Conservation (phyloP, 2,888 invertebrate genomes). For the Actias luna region DNA sequence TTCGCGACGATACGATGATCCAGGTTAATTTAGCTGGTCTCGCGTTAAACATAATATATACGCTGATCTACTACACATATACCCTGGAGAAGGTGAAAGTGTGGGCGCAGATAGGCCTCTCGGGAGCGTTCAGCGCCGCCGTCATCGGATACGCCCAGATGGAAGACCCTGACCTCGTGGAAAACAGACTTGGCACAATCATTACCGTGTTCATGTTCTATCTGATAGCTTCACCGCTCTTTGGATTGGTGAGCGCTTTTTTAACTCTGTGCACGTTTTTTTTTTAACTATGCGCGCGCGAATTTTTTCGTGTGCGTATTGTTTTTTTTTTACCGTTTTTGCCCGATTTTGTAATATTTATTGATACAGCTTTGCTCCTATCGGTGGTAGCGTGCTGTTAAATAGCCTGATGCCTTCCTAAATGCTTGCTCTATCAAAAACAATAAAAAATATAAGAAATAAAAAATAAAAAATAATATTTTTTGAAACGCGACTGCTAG, state of each 20-base stretch:
- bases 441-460: no score
- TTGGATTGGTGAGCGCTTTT: slow-evolving; percentile 82
- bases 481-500: no score
- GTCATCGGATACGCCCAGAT: slow-evolving; percentile 84
- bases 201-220: slow-evolving; percentile 85
- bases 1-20: slow-evolving; percentile 89
- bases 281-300: no score
- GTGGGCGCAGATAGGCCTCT: slow-evolving; percentile 81
- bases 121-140: slow-evolving; percentile 79
- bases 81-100: slow-evolving; percentile 77
- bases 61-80: slow-evolving; percentile 85
- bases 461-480: no score
- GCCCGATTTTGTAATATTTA: no score
- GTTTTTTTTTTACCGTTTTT: no score
- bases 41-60: slow-evolving; percentile 85
- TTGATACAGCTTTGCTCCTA: no score
- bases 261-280: neutral
- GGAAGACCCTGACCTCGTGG: slow-evolving; percentile 84
- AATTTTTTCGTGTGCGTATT: no score
- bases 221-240: slow-evolving; percentile 86
- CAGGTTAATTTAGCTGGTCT: slow-evolving; percentile 89
- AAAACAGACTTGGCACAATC: slow-evolving; percentile 86
- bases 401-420: no score
- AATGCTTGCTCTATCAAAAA: no score
- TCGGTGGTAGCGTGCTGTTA: no score